These are phyloP conservation scores for Odontocolon sp. DNA, from an alignment of 2,888 invertebrate species.

Conservation along the genomic window DNA sequence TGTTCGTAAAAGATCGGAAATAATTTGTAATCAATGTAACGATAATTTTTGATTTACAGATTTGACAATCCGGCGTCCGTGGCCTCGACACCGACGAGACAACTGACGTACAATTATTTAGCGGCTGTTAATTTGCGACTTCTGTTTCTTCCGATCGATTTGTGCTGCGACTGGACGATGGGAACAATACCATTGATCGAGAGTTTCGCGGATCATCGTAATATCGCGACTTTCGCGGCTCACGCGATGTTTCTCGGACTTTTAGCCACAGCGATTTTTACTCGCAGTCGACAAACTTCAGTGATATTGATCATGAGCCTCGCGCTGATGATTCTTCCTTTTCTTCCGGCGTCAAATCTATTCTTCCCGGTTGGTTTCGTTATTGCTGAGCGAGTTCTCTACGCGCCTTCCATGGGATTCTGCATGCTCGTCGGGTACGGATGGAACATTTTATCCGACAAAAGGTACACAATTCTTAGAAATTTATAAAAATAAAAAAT, in stretches of 20 bases:
- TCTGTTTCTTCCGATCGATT: constrained; percentile 92
- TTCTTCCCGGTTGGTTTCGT: constrained; percentile 99
- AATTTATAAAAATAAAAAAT: too few species aligned
- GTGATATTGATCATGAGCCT: constrained; percentile 89
- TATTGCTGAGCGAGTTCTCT: constrained; percentile 96
- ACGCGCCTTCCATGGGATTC: constrained; percentile 99
- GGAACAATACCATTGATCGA: constrained; percentile 94
- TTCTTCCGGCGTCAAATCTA: constrained; percentile 97
- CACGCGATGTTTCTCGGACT: constrained; percentile 85
- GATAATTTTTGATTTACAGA: constrained; percentile 80
- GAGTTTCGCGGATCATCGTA: constrained; percentile 90
- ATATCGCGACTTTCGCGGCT: constrained; percentile 89
- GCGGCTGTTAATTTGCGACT: constrained; percentile 95
- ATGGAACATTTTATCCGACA: constrained; percentile 87
- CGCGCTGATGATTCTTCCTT: constrained; percentile 93
- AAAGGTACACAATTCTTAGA: constrained; percentile 80
- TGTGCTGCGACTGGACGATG: constrained; percentile 99
- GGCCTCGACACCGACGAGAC: constrained; percentile 90
- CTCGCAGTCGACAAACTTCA: constrained; percentile 85
- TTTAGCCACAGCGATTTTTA: constrained; percentile 83
- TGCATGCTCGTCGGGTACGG: constrained; percentile 95
- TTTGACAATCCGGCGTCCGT: constrained; percentile 99
- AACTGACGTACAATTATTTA: constrained; percentile 96
- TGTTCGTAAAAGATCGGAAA: too few species aligned
- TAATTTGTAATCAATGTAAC: constrained; percentile 14